Conservation (phyloP, 1,140 invertebrate species). For the Tyrophagus putrescentiae region DNA sequence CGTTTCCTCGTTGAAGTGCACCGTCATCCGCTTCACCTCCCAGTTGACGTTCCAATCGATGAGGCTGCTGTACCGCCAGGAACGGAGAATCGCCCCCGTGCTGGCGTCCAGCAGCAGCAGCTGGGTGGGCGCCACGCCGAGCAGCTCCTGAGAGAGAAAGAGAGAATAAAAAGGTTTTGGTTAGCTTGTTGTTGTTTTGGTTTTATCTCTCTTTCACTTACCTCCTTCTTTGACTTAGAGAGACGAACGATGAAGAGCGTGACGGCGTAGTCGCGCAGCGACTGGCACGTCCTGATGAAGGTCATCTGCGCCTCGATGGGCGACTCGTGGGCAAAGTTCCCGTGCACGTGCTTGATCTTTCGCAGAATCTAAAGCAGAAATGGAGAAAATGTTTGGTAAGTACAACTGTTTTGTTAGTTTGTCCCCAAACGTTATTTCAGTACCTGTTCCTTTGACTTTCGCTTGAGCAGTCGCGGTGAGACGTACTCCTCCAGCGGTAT, state of each 20-base stretch:
- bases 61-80: conserved; percentile 93
- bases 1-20: conserved; percentile 89
- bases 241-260: conserved; percentile 92
- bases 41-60: conserved; percentile 99
- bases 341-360: conserved; percentile 84
- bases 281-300: conserved; percentile 96
- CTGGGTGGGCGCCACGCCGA: conserved; percentile 85
- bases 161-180: not conserved
- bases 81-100: conserved; percentile 86
- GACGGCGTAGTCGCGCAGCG: conserved; percentile 86
- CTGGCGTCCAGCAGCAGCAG: conserved; percentile 86
- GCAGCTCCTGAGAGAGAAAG: conserved; percentile 51
- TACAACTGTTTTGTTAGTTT: conserved; percentile 12
- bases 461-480: conserved; percentile 60
- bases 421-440: conserved; percentile 19
- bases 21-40: conserved; percentile 96
- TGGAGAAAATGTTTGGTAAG: conserved; percentile 25
- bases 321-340: conserved; percentile 79
- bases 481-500: conserved; percentile 75
- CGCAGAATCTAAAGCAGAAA: conserved; percentile 65
- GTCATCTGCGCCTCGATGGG: conserved; percentile 85
- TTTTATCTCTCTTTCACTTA: conserved; percentile 25
- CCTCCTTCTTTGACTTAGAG: conserved; percentile 42
- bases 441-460: conserved; percentile 52
- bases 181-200: not conserved